A percentile compares a stretch with the other conserved stretches of the same genome.
phyloP scores from a whole-genome alignment of 1,140 invertebrate species.

The Drosophila mauritiana region DNA sequence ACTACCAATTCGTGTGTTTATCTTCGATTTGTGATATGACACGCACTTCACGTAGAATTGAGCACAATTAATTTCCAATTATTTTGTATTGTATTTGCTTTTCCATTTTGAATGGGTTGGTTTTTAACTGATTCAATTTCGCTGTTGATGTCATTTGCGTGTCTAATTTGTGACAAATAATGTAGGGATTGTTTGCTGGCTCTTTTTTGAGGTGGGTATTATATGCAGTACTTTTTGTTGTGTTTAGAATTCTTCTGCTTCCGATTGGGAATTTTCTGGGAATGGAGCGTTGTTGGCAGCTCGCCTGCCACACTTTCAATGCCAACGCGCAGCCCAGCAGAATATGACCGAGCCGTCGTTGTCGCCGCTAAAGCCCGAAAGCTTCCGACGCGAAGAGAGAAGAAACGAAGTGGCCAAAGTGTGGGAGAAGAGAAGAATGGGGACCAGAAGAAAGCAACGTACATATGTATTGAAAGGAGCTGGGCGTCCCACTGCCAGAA shows the following conservation, averaged over 20 bases:
- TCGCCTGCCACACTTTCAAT: conserved; percentile 79
- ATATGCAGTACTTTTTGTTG: conserved; percentile 12
- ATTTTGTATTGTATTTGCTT: conserved; percentile 51
- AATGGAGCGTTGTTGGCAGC: conserved; percentile 70
- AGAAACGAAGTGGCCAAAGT: conserved; percentile 28
- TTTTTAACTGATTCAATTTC: conserved; percentile 32
- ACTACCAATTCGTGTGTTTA: conserved; percentile 16
- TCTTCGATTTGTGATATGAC: conserved; percentile 25
- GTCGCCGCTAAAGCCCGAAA: conserved; percentile 37
- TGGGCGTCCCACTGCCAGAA: conserved; percentile 14
- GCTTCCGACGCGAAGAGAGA: conserved; percentile 30
- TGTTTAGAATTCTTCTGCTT: conserved; percentile 33
- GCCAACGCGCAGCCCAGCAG: conserved; percentile 64
- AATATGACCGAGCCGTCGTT: conserved; percentile 50
- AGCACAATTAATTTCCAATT: conserved; percentile 68
- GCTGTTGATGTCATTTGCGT: conserved; percentile 59
- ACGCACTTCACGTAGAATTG: conserved; percentile 45
- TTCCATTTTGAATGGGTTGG: conserved; percentile 13
- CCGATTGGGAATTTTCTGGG: conserved; percentile 31
- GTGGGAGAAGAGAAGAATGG: conserved; percentile 14
- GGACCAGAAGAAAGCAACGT: conserved; percentile 11
- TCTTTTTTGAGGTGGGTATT: conserved; percentile 3
- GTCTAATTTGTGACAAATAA: conserved; percentile 31
- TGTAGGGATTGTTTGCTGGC: conserved; percentile 20
- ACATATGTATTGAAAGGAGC: conserved; percentile 20